These are phyloP conservation scores for Drosophila lacicola DNA, from an alignment of 2,888 invertebrate genomes.

Conservation along the genomic window DNA sequence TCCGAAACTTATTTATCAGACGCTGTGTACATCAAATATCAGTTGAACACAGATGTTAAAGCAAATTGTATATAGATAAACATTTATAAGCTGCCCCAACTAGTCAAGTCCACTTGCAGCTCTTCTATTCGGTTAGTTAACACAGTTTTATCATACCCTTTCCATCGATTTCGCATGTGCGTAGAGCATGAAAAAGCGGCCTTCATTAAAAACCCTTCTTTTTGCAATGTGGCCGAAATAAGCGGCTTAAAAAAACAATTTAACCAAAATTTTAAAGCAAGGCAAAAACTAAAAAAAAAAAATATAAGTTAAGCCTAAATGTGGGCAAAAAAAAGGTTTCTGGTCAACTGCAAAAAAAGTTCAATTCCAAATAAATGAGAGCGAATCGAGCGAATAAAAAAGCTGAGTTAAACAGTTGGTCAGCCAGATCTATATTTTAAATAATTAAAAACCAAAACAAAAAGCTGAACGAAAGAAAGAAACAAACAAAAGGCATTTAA, in stretches of 20 bases:
- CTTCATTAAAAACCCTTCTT: conserved; percentile 11
- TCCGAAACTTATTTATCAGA: neutral
- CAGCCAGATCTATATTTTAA: conserved; percentile 48
- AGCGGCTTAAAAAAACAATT: conserved; percentile 49
- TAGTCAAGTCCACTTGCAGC: neutral
- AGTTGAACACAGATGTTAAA: neutral
- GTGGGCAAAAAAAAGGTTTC: neutral
- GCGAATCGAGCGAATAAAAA: conserved; percentile 4
- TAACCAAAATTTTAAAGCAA: conserved; percentile 21
- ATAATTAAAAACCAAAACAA: conserved; percentile 53
- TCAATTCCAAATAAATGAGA: conserved; percentile 48
- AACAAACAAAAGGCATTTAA: conserved; percentile 61
- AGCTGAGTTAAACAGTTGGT: conserved; percentile 27
- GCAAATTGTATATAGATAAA: neutral
- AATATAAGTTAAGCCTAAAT: neutral
- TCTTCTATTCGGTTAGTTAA: neutral
- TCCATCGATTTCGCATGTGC: neutral
- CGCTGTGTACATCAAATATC: neutral
- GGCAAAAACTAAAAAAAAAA: conserved; percentile 17
- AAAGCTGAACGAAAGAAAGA: conserved; percentile 17
- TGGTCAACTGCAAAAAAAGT: conserved; percentile 21
- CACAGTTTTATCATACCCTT: conserved; percentile 10
- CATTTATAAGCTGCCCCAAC: neutral
- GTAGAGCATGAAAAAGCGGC: conserved; percentile 3
- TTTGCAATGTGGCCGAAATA: conserved; percentile 19